Conservation (phyloP, 2,113 vertebrate species). For the Polyodon spathula region DNA sequence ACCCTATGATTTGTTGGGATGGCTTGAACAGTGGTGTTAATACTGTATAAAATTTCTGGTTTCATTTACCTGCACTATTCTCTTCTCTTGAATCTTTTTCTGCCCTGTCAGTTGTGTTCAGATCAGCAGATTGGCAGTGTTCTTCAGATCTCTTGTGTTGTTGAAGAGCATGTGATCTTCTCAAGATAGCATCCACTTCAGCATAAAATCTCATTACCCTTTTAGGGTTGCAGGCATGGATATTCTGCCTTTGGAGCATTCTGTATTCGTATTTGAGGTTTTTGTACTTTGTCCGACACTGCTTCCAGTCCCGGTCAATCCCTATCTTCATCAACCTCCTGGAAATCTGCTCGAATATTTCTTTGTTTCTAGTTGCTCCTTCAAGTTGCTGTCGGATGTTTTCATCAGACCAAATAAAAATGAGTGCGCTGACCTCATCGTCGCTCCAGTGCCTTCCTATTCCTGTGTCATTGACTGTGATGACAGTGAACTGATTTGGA, state of each 20-base stretch:
- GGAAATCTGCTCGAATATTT: slow-evolving; percentile 78
- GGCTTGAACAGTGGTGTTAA: too few species aligned
- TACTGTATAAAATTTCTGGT: not conserved
- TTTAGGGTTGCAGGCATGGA: slow-evolving; percentile 48
- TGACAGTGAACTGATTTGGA: slow-evolving; percentile 57
- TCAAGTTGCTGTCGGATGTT: slow-evolving; percentile 70
- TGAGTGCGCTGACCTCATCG: slow-evolving; percentile 69
- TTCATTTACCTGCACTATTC: slow-evolving; percentile 7
- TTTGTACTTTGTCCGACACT: slow-evolving; percentile 79
- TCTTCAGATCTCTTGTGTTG: not conserved
- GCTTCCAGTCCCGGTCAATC: slow-evolving; percentile 80
- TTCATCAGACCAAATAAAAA: slow-evolving; percentile 70
- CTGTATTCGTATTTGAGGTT: slow-evolving; percentile 82
- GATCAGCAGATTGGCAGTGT: not conserved
- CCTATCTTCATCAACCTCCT: slow-evolving; percentile 63
- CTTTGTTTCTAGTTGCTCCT: slow-evolving; percentile 74
- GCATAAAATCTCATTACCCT: slow-evolving; percentile 75
- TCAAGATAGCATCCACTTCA: slow-evolving; percentile 72
- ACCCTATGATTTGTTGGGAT: not conserved
- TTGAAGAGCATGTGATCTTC: slow-evolving; percentile 8
- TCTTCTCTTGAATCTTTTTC: slow-evolving; percentile 7
- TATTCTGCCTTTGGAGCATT: slow-evolving; percentile 68
- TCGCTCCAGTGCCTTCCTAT: slow-evolving; percentile 73
- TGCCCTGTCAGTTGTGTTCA: slow-evolving; percentile 4
- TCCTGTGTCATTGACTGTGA: slow-evolving; percentile 63